A percentile compares a stretch with the other conserved stretches of the same genome.
These are phyloP conservation scores for Amphipoea lucens DNA, from an alignment of 2,888 invertebrate genomes.

Conservation along the genomic window DNA sequence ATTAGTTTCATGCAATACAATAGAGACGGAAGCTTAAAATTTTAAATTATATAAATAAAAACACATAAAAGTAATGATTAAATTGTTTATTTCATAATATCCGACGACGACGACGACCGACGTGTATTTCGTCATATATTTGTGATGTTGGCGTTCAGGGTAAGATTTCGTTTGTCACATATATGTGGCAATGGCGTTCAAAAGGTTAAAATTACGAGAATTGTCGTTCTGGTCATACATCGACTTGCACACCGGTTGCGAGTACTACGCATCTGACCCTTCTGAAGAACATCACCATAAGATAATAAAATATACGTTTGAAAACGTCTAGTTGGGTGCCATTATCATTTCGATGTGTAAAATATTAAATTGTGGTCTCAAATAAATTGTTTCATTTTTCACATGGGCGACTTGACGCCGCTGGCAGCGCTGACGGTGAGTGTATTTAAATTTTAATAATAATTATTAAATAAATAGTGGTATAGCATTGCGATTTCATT, in stretches of 20 bases:
- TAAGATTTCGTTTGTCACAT: too few species aligned
- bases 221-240: background rate
- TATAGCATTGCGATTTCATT: background rate
- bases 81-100: too few species aligned
- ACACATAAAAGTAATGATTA: too few species aligned
- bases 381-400: conserved; percentile 7
- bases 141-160: too few species aligned
- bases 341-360: background rate
- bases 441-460: background rate
- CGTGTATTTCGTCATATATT: too few species aligned
- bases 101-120: too few species aligned
- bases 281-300: background rate
- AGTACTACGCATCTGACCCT: background rate
- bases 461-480: background rate
- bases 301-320: background rate
- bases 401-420: conserved; percentile 4
- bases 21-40: too few species aligned
- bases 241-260: background rate
- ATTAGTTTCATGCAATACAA: too few species aligned
- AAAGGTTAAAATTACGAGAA: background rate
- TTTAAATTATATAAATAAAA: too few species aligned
- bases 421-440: background rate
- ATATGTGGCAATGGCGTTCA: too few species aligned
- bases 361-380: conserved; percentile 4
- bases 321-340: background rate